phyloP scores from a whole-genome alignment of 2,113 vertebrate genomes.

The Semicossyphus pulcher region DNA sequence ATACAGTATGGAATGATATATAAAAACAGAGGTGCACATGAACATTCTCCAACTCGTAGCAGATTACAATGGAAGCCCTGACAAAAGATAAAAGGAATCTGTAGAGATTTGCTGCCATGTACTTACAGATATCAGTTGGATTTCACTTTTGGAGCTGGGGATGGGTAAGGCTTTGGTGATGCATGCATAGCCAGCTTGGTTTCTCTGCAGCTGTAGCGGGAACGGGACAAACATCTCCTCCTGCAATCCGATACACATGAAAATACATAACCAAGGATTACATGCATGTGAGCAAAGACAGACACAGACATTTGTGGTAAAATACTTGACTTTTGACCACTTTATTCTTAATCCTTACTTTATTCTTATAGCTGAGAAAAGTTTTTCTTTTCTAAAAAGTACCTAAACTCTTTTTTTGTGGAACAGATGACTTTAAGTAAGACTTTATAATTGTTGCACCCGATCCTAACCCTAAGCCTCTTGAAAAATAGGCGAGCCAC shows the following conservation, averaged over 20 bases:
- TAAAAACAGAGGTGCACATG: background rate
- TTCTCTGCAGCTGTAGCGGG: slow-evolving; percentile 69
- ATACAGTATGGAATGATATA: background rate
- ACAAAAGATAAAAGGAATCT: background rate
- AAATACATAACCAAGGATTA: background rate
- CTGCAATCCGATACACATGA: slow-evolving; percentile 47
- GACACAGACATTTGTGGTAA: background rate
- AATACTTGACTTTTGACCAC: no score
- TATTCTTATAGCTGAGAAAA: no score
- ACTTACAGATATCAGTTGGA: slow-evolving; percentile 83
- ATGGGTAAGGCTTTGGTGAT: slow-evolving; percentile 76
- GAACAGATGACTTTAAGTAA: no score
- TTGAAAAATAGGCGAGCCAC: background rate
- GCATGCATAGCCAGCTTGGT: slow-evolving; percentile 72
- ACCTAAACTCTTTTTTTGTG: no score
- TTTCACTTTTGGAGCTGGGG: slow-evolving; percentile 81
- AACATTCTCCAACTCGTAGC: background rate
- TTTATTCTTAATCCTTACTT: no score
- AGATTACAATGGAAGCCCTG: no score
- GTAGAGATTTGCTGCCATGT: background rate
- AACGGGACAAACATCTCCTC: slow-evolving; percentile 81
- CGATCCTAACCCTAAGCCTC: background rate
- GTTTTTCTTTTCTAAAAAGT: no score
- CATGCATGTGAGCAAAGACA: background rate
- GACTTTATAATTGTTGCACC: background rate